phyloP scores from a whole-genome alignment of 2,113 vertebrate species.

The Helogale parvula region DNA sequence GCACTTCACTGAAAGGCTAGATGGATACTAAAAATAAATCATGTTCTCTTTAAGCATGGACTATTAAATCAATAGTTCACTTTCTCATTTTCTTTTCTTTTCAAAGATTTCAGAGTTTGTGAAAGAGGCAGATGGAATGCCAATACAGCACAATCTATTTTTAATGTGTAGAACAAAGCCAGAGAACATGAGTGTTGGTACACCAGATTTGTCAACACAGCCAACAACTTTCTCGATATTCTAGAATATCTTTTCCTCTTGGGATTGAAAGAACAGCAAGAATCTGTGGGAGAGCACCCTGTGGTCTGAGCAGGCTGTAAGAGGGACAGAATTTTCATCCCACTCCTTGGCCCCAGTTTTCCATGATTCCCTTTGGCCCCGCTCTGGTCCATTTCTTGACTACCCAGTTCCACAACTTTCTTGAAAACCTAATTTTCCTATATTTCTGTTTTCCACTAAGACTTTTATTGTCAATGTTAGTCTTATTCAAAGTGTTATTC shows the following conservation, averaged over 20 bases:
- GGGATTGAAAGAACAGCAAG: neutral
- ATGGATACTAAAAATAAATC: neutral
- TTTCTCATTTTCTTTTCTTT: neutral
- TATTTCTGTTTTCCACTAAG: neutral
- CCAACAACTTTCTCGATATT: fast-evolving
- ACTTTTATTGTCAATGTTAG: neutral
- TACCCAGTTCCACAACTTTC: neutral
- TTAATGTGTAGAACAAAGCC: neutral
- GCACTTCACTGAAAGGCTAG: neutral
- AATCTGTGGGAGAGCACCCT: fast-evolving
- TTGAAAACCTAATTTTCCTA: neutral
- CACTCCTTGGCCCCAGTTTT: neutral
- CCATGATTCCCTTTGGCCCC: neutral
- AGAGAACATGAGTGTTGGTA: neutral
- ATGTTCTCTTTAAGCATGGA: neutral
- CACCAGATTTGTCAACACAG: neutral
- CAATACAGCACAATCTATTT: neutral
- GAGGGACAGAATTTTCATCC: fast-evolving
- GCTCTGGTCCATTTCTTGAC: neutral
- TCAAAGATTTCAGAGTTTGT: neutral
- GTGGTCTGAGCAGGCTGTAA: fast-evolving
- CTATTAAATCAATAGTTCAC: neutral
- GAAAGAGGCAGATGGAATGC: neutral
- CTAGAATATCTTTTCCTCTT: neutral
- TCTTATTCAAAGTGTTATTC: neutral